Base-by-base conservation (phyloP, 2,888 invertebrate genomes). In the Plutella xylostella region DNA sequence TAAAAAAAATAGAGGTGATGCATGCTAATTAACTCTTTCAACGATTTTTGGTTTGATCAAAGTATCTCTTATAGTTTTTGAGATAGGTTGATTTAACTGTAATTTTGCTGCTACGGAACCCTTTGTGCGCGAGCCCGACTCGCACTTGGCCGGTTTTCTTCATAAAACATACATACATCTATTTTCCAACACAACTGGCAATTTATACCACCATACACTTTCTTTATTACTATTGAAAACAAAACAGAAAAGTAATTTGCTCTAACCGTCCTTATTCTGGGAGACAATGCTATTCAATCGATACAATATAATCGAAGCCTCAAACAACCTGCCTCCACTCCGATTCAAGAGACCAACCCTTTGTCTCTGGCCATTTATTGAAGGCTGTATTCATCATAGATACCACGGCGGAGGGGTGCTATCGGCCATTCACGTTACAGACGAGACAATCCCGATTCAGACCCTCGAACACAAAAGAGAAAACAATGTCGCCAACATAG, bases 391-490 rank as follows among this genome's bases (percentile, higher is more conserved):
- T 76, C 78, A 59, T 60, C 53, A 55, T 57, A 59, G 63, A 80
- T 76, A 75, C 30, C 34, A 25, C 76, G 78, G 82, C 75, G 75
- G 80, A 80, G 80, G 83, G 80, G 79, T 68, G 74, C 76, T 70
- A 72, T 66, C 75, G 75, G 63, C 77, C 75, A 79, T 82, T 82
- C 69, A 83, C 14, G 17, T 9, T 74, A 76, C 67, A 79, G 79
- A 80, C 80, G 76, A 83, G 82, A 83, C 83, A 83, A 83, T 83
- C 72, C 79, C 76, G 76, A 82, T 80, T 83, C 82, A 83, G 75
- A 67, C 71, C 70, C 38, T 30, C 22, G 31, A 63, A 71, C 66
- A 83, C 76, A 80, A 83, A 79, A 79, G 82, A 71, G 77, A 79
- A 85, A 80, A 85, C 85, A 85, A 85, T 85, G 79, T 83, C 74